Evolutionary conservation across 1,140 invertebrate species (phyloP), one percentile per base, ranked within the genome.

Genomic region (Brachionus rubens): DNA sequence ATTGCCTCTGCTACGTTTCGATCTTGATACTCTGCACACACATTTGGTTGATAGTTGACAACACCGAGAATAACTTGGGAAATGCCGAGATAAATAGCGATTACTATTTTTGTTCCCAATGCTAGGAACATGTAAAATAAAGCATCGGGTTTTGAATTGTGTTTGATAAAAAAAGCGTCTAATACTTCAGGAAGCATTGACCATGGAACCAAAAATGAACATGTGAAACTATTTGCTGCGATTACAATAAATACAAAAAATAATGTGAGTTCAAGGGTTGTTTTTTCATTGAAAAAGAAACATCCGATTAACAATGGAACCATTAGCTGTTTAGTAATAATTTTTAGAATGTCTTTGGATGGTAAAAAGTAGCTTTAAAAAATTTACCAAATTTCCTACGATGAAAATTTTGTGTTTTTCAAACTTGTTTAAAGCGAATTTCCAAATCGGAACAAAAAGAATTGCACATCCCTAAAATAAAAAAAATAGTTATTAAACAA

Each of bases 71-170:
- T 54, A n/a, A 16, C 52, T 56, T 76, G 72, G 3, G 72, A 76
- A 28, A 76, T 30, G 12, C 50, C 72, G 1, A 76, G 21, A 28
- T 46, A 59, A 47, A 76, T 76, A n/a, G 72, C 72, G 14, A 56
- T 54, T 6, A 76, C 56, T 26, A 76, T 47, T 56, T 76, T 76
- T 12, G 33, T 56, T 10, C 48, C 72, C 16, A 76, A 12, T 12
- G 41, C 43, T 19, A 76, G 56, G 41, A 76, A 76, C 3, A 50
- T 56, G 28, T 56, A 76, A 62, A 76, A 76, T 19, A 76, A 33
- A 4, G 72, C 72, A 47, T 76, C 72, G 7, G 48, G 40, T 30
- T 36, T 76, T 2, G 21, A n/a, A n/a, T 50, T 16, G 6, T 56
- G 56, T 76, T 76, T 76, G 12, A 76, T 21, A 30, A n/a, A 56